Evolutionary conservation across 1,140 invertebrate genomes (phyloP).

Genomic region (Lepidostoma basale): DNA sequence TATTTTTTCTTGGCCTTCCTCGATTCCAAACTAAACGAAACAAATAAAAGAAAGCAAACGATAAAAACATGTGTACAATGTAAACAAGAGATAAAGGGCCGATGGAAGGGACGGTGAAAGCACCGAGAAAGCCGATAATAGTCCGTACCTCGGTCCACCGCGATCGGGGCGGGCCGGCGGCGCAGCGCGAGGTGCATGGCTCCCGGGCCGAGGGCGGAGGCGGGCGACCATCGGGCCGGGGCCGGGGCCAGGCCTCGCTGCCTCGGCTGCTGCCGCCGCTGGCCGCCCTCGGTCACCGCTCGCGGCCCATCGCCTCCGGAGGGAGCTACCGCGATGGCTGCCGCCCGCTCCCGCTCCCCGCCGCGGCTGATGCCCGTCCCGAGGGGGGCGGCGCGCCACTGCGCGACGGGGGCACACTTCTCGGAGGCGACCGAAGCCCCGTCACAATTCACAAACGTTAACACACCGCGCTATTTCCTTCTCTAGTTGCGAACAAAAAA

Average conservation of each 20-base stretch:
- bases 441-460: background rate
- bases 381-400: background rate
- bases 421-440: background rate
- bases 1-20: too few species aligned
- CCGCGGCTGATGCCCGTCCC: background rate
- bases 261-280: conserved; percentile 6
- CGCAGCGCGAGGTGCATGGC: conserved; percentile 37
- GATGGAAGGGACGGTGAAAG: background rate
- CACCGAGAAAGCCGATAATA: too few species aligned
- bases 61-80: too few species aligned
- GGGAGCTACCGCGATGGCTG: conserved; percentile 33
- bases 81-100: too few species aligned
- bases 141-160: conserved; percentile 28
- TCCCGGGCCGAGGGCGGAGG: background rate
- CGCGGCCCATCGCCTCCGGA: conserved; percentile 17
- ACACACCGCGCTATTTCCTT: background rate
- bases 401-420: background rate
- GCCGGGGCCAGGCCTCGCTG: background rate
- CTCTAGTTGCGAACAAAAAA: background rate
- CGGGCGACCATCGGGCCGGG: background rate
- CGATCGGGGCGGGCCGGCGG: conserved; percentile 26
- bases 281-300: conserved; percentile 28
- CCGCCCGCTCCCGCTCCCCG: background rate
- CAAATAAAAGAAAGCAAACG: too few species aligned
- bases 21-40: too few species aligned